phyloP scores from a whole-genome alignment of 64 coral and sea anemone species.

The Montipora cactus region DNA sequence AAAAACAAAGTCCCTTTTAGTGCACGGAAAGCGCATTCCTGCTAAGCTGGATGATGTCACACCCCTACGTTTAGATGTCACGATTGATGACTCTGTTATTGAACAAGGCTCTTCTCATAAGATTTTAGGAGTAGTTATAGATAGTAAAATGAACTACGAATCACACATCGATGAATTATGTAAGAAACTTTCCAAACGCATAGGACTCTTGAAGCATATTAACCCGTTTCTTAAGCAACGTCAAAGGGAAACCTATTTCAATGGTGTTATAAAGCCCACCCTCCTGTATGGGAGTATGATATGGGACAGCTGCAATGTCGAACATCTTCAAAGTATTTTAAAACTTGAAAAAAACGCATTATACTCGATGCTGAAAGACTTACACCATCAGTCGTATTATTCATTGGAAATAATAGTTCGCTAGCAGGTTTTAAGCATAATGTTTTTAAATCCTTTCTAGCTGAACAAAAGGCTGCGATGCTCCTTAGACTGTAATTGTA shows the following conservation, averaged over 20 bases:
- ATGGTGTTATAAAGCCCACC: too few species aligned
- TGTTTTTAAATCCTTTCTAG: neutral
- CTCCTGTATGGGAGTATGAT: too few species aligned
- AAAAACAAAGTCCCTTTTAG: conserved; percentile 19
- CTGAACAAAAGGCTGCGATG: neutral
- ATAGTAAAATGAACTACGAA: conserved; percentile 20
- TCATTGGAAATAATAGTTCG: neutral
- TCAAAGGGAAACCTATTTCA: neutral
- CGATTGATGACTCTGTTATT: neutral
- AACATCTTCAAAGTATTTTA: too few species aligned
- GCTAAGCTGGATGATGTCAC: neutral
- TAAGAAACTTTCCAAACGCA: conserved; percentile 51
- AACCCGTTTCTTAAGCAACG: neutral
- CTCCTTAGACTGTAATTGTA: neutral
- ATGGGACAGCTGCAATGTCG: too few species aligned
- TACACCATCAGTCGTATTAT: too few species aligned
- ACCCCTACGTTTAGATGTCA: neutral
- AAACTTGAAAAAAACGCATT: too few species aligned
- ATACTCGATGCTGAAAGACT: too few species aligned
- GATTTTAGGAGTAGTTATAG: conserved; percentile 22
- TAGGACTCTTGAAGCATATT: conserved; percentile 3
- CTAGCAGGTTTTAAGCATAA: neutral
- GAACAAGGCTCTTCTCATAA: neutral
- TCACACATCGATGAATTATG: conserved; percentile 41
- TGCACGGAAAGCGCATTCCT: neutral